Percentiles rank a stretch among this genome's conserved stretches.
Evolutionary conservation across 2,113 vertebrate genomes (phyloP).

Genomic region (Platycercus adscitus): DNA sequence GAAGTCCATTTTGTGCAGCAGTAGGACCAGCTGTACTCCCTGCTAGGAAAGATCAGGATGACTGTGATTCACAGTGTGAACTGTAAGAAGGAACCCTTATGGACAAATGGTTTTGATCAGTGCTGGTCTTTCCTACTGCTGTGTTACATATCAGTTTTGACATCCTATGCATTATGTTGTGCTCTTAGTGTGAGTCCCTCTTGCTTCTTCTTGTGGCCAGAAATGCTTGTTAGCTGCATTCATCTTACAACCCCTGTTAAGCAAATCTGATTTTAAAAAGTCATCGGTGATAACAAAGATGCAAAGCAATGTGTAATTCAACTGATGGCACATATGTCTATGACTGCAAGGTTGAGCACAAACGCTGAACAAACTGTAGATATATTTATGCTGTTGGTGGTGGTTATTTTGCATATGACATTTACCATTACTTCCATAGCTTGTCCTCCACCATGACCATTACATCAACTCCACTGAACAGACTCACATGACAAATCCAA

Average conservation of each 20-base stretch:
- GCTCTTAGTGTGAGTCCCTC: not conserved
- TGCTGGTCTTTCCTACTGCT: not conserved
- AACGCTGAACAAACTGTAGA: not conserved
- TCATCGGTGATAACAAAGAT: not conserved
- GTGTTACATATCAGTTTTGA: not conserved
- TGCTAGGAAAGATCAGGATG: not conserved
- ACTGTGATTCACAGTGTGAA: not conserved
- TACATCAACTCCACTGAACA: not conserved
- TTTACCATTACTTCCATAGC: not conserved
- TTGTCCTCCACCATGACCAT: not conserved
- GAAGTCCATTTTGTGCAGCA: not conserved
- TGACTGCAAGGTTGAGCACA: not conserved
- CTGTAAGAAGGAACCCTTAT: not conserved
- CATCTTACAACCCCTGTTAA: not conserved
- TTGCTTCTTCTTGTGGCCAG: not conserved
- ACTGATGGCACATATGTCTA: not conserved
- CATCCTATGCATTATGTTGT: accelerated
- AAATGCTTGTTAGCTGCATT: not conserved
- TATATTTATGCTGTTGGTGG: not conserved
- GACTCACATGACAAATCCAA: not conserved
- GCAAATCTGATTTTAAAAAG: not conserved
- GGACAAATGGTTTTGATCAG: not conserved
- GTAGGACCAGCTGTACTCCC: not conserved
- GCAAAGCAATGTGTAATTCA: not conserved
- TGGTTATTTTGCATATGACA: not conserved